A percentile compares a stretch with the other conserved stretches of the same genome.
Conservation (phyloP, 2,113 vertebrate genomes). For the Caloenas nicobarica region DNA sequence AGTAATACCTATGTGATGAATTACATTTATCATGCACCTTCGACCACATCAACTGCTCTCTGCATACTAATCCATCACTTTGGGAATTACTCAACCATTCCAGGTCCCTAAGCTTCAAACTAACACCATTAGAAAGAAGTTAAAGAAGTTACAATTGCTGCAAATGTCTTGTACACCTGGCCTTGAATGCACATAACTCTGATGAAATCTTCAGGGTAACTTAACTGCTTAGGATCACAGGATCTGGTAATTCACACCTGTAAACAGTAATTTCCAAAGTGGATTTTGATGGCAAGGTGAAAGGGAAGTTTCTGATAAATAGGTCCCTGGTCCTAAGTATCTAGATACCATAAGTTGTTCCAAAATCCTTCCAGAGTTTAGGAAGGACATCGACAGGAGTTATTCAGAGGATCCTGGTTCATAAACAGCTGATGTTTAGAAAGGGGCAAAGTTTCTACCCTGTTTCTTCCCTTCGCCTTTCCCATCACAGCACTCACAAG, state of each 20-base stretch:
- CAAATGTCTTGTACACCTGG: not conserved
- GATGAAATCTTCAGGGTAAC: not conserved
- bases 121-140: not conserved
- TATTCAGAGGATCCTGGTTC: not conserved
- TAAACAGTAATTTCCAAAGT: not conserved
- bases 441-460: not conserved
- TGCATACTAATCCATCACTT: not conserved
- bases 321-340: not conserved
- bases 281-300: not conserved
- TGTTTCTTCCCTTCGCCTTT: not conserved
- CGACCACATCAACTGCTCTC: not conserved
- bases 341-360: not conserved
- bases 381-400: not conserved
- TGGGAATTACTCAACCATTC: not conserved
- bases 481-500: not conserved
- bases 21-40: not conserved
- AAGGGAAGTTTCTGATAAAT: not conserved
- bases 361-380: not conserved
- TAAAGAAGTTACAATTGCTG: not conserved
- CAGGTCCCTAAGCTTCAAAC: not conserved
- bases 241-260: fast-evolving
- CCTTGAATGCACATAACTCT: not conserved
- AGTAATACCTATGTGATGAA: not conserved
- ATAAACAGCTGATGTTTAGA: not conserved
- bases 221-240: not conserved